phyloP scores from a whole-genome alignment of 2,113 vertebrate species.

The Mugil cephalus region DNA sequence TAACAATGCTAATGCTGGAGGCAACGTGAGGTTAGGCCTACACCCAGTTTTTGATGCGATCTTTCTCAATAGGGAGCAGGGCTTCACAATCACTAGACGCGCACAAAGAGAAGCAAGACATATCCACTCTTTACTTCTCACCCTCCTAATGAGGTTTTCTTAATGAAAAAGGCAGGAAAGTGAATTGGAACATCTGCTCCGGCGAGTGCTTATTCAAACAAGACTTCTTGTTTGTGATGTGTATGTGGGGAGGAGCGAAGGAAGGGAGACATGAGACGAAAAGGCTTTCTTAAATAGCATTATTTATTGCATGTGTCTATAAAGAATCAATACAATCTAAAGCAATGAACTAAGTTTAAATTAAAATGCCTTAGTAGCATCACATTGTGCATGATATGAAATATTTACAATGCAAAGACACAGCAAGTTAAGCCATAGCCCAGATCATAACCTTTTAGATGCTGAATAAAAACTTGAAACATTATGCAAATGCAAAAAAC shows the following conservation, averaged over 20 bases:
- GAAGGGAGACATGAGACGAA: slow-evolving; percentile 13
- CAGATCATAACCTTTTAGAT: slow-evolving; percentile 89
- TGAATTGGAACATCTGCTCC: slow-evolving; percentile 65
- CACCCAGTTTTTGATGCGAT: slow-evolving; percentile 32
- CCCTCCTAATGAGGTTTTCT: slow-evolving; percentile 23
- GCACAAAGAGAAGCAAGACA: slow-evolving; percentile 41
- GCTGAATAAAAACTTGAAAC: slow-evolving; percentile 87
- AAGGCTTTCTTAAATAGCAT: slow-evolving; percentile 92
- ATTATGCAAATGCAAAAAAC: slow-evolving; percentile 92
- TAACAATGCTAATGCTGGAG: slow-evolving; percentile 72
- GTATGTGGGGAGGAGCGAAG: neutral
- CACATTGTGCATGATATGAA: slow-evolving; percentile 92
- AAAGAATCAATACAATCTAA: slow-evolving; percentile 96
- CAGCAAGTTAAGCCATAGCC: slow-evolving; percentile 89
- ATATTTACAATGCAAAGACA: slow-evolving; percentile 96
- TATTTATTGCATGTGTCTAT: slow-evolving; percentile 99
- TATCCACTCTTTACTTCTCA: neutral
- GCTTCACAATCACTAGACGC: slow-evolving; percentile 11
- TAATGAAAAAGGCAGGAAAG: slow-evolving; percentile 29
- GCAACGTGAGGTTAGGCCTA: slow-evolving; percentile 29
- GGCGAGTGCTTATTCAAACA: slow-evolving; percentile 1
- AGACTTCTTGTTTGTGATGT: slow-evolving; percentile 7
- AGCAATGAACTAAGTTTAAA: slow-evolving; percentile 92
- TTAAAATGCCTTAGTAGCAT: slow-evolving; percentile 90
- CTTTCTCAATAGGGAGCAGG: slow-evolving; percentile 36